A percentile compares a stretch with the other conserved stretches of the same genome.
Conservation (phyloP, 1,140 invertebrate genomes). For the Drosophila arizonae region DNA sequence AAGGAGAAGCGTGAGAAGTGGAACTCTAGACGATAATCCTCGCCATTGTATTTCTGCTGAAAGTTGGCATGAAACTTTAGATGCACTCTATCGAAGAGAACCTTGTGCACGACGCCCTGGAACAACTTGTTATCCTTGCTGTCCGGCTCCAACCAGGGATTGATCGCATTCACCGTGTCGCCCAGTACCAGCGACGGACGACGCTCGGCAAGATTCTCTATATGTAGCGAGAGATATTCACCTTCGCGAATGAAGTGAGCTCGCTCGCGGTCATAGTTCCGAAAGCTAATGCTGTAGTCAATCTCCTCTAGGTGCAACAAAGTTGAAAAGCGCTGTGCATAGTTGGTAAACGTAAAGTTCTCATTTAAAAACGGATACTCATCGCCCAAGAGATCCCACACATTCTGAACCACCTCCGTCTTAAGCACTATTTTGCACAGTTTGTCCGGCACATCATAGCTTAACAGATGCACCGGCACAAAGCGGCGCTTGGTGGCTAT, state of each 20-base stretch:
- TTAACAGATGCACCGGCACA: conserved; percentile 82
- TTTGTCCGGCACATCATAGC: conserved; percentile 85
- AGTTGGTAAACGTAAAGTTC: conserved; percentile 84
- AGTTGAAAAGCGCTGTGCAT: conserved; percentile 87
- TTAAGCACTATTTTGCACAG: conserved; percentile 84
- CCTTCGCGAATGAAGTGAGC: conserved; percentile 86
- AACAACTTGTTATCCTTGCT: conserved; percentile 80
- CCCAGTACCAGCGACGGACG: conserved; percentile 92
- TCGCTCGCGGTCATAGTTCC: conserved; percentile 88
- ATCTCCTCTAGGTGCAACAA: conserved; percentile 92
- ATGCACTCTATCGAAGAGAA: conserved; percentile 86
- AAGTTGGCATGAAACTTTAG: conserved; percentile 90
- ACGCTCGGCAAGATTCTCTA: conserved; percentile 91
- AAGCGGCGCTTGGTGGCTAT: conserved; percentile 83
- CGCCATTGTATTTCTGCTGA: conserved; percentile 87
- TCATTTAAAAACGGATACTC: conserved; percentile 83
- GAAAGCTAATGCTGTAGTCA: conserved; percentile 86
- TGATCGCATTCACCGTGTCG: conserved; percentile 87
- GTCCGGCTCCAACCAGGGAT: conserved; percentile 74
- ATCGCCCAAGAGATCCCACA: conserved; percentile 74
- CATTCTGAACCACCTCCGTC: conserved; percentile 67
- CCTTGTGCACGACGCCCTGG: conserved; percentile 92
- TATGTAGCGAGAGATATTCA: conserved; percentile 89
- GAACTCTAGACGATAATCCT: conserved; percentile 87
- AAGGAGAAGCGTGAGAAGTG: conserved; percentile 85